Evolutionary conservation across 2,797 vertebrate species (phyloP), one percentile per base, ranked within the genome.

Genomic region (Netta rufina): DNA sequence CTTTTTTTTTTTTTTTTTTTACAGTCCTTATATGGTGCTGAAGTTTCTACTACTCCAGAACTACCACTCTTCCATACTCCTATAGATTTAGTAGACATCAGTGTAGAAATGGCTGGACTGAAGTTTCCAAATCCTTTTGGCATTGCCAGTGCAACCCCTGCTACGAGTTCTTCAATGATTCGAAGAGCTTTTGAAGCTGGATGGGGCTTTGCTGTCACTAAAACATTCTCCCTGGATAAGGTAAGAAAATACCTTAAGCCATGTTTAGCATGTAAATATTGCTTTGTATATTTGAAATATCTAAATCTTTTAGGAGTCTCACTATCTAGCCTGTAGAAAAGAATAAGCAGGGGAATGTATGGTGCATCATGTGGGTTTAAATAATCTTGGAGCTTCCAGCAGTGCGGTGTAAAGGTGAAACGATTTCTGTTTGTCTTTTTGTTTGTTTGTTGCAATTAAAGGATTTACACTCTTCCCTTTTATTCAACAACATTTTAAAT

Each of bases 151-250:
- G 99, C 99, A 16, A 98, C 99, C 8, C 99, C 99, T 73, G 97
- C 99, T 64, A 99, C 99, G 36, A 99, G 98, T 89, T 96, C 98
- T 5, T 96, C 99, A 30, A 99, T 99, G 99, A 99, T 99, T 94
- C 98, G 98, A 91, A 98, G 99, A 97, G 99, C 98, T 33, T 99
- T 99, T 96, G 98, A 99, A 95, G 98, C 99, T 75, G 99, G 99
- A 67, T 99, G 99, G 99, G 98, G 98, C 75, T 99, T 99, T 73
- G 98, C 99, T 84, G 96, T 99, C 93, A 99, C 99, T 91, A 99
- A 99, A 97, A 99, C 99, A 0, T 99, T 99, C 95, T 98, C 98
- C 61, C 96, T 99, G 91, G 98, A 99, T 97, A 99, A 99, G 99
- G 99, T 99, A 98, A 97, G 96, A 78, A 92, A 82, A 51, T 62